Evolutionary conservation across 1,140 invertebrate genomes (phyloP).

Genomic region (Drosophila parvula): DNA sequence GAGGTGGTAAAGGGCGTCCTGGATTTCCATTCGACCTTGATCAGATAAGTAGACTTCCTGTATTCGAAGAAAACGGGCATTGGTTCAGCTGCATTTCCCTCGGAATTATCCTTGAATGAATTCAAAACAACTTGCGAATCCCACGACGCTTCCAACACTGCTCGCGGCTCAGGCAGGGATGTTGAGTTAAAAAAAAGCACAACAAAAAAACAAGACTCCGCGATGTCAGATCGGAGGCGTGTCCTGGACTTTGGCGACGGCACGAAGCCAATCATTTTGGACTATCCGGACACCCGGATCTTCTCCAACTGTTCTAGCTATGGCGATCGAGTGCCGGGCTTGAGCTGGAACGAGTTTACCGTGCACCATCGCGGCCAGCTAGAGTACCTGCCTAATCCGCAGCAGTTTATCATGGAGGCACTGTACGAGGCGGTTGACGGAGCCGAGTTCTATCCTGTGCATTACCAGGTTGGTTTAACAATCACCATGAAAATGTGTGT

Average conservation of each 20-base stretch:
- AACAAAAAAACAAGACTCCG: background rate
- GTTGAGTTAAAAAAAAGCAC: background rate
- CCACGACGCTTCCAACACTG: slow-evolving; percentile 7
- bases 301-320: slow-evolving; percentile 42
- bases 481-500: no score
- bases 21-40: no score
- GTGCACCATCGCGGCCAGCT: slow-evolving; percentile 46
- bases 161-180: background rate
- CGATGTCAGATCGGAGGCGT: slow-evolving; percentile 27
- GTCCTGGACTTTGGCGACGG: slow-evolving; percentile 42
- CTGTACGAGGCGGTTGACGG: slow-evolving; percentile 51
- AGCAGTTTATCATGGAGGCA: slow-evolving; percentile 45
- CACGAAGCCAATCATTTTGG: slow-evolving; percentile 40
- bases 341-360: slow-evolving; percentile 54
- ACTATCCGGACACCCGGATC: slow-evolving; percentile 29
- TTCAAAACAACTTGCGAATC: background rate
- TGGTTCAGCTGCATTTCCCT: background rate
- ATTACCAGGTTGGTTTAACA: slow-evolving; percentile 42
- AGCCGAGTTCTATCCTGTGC: slow-evolving; percentile 57
- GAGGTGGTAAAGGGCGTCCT: background rate
- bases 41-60: background rate
- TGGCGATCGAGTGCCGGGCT: slow-evolving; percentile 32
- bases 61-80: background rate
- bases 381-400: slow-evolving; percentile 17
- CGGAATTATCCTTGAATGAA: background rate